Base-by-base conservation (phyloP, 2,113 vertebrate species). In the Alethe castanea region DNA sequence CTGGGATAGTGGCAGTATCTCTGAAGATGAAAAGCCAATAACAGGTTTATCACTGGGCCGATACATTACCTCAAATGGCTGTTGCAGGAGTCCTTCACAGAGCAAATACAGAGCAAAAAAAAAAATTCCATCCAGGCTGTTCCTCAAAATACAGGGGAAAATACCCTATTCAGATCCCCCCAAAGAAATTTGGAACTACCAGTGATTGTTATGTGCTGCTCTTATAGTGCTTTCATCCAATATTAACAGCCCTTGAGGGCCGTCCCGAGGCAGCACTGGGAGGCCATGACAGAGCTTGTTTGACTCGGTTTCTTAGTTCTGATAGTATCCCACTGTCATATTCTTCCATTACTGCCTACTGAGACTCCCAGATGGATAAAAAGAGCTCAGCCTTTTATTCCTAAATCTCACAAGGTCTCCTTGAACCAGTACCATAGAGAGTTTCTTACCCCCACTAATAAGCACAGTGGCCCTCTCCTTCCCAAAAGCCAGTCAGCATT, bases 381-480 rank as follows among this genome's bases (percentile, higher is more conserved):
- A 71, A 64, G 25, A 26, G 23, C 45, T 92, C 40, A 72, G n/a
- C 18, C 6, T 15, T 47, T 82, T 85, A 38, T 74, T 72, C 38
- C 33, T 28, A 38, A 82, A 35, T 14, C 38, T 82, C 47, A 35
- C 19, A 8, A 29, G 47, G 8, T 47, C 29, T 35, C n/a, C 56
- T 23, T 48, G 50, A 92, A 47, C 25, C 35, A 26, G 23, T 22
- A 2, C 22, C 31, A 5, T 5, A 13, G 50, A 42, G 31, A 19
- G 31, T 18, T 73, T 65, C 23, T 25, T 65, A 38, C 8, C 14
- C 44, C 36, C 0, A 0, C 29, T 50, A 26, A 56, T 9, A 23
- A 61, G 71, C 14, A 50, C 2, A 1, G 12, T 16, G 33, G 40
- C 50, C 8, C 12, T 77, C 47, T 44, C 38, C 22, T 53, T 77